phyloP scores from a whole-genome alignment of 2,797 vertebrate species.

The Pelodytes ibericus region DNA sequence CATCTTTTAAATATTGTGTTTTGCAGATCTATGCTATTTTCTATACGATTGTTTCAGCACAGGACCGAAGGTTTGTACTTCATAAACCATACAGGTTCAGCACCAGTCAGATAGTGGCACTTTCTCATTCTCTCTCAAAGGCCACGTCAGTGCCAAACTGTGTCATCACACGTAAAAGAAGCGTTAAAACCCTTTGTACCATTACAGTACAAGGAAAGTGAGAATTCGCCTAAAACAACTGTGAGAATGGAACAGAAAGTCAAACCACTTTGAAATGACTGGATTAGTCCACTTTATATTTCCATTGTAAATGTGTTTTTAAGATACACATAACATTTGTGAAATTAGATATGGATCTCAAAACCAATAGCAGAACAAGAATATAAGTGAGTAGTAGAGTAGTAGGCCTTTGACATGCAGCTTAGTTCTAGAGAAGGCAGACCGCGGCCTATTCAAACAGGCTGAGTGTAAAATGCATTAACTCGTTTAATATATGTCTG shows the following conservation, averaged over 20 bases:
- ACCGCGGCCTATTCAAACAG: neutral
- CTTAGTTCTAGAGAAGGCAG: neutral
- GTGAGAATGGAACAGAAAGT: neutral
- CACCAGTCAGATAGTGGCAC: neutral
- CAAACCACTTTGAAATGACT: neutral
- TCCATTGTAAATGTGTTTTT: neutral
- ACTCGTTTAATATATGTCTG: too few relatives aligned
- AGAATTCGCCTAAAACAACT: neutral
- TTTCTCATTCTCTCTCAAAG: neutral
- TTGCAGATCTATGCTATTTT: too few relatives aligned
- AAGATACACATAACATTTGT: neutral
- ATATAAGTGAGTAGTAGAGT: neutral
- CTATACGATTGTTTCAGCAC: neutral
- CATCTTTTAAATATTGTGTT: too few relatives aligned
- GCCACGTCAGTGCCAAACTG: neutral
- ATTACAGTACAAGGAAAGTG: conserved; percentile 4
- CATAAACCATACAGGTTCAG: neutral
- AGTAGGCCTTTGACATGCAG: neutral
- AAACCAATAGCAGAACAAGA: neutral
- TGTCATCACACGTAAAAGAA: conserved; percentile 1
- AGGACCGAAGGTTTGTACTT: too few relatives aligned
- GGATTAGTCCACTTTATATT: neutral
- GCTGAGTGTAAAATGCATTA: neutral
- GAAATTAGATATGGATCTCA: neutral
- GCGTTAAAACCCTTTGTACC: conserved; percentile 1